A percentile compares a stretch with the other conserved stretches of the same genome.
Conservation (phyloP, 2,797 vertebrate species). For the Crotalus adamanteus region DNA sequence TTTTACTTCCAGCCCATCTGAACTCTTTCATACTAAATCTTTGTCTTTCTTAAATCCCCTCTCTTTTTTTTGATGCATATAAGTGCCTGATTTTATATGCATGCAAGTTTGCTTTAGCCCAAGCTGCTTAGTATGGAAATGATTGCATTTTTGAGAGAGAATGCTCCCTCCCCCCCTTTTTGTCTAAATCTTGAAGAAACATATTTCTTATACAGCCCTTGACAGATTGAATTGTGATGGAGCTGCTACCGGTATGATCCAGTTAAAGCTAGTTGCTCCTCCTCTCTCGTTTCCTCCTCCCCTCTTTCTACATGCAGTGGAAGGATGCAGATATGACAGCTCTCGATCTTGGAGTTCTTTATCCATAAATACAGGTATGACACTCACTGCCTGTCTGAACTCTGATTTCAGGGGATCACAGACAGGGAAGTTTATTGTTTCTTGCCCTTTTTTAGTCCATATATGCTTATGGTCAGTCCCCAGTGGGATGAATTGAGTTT, state of each 20-base stretch:
- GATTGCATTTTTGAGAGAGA: constrained; percentile 36
- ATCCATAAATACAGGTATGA: constrained; percentile 52
- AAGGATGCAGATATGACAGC: constrained; percentile 69
- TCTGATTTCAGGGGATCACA: constrained; percentile 37
- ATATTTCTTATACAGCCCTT: constrained; percentile 53
- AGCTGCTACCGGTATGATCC: constrained; percentile 69
- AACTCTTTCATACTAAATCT: constrained; percentile 32
- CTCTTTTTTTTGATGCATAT: constrained; percentile 32
- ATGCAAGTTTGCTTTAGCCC: constrained; percentile 35
- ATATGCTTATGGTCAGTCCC: constrained; percentile 41
- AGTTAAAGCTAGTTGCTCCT: constrained; percentile 67
- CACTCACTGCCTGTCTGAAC: constrained; percentile 25
- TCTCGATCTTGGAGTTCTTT: constrained; percentile 67
- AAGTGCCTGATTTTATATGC: constrained; percentile 29
- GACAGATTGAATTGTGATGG: constrained; percentile 60
- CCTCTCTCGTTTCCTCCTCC: constrained; percentile 30
- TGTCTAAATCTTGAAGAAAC: constrained; percentile 37
- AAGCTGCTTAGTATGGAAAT: constrained; percentile 25
- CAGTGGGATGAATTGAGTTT: constrained; percentile 52
- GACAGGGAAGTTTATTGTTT: constrained; percentile 37
- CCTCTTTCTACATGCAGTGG: constrained; percentile 55
- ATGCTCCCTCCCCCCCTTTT: background rate
- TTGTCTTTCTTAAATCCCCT: constrained; percentile 36
- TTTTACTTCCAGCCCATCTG: constrained; percentile 40
- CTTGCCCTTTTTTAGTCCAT: constrained; percentile 41